A percentile compares a stretch with the other conserved stretches of the same genome.
Conservation (phyloP, 2,113 vertebrate genomes). For the Nyctereutes procyonoides region DNA sequence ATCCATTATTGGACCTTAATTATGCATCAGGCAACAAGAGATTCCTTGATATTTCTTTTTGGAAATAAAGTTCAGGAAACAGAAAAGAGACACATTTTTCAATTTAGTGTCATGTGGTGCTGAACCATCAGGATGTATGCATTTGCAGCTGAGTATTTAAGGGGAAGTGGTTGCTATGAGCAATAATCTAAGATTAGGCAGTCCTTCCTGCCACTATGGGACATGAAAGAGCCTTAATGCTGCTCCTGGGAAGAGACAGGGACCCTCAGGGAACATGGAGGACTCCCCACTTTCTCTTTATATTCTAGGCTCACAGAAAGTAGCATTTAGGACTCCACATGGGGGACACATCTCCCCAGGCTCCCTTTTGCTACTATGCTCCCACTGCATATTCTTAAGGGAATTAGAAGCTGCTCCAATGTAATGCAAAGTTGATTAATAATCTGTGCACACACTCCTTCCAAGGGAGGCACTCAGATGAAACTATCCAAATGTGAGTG, state of each 20-base stretch:
- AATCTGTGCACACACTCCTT: slow-evolving; percentile 17
- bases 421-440: slow-evolving; percentile 48
- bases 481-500: slow-evolving; percentile 26
- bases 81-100: not conserved
- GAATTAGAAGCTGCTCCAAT: not conserved
- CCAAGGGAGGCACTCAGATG: not conserved
- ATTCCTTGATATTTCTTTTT: not conserved
- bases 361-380: not conserved
- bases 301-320: not conserved
- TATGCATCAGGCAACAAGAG: not conserved
- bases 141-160: not conserved
- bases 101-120: not conserved
- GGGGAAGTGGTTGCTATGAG: not conserved
- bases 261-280: not conserved
- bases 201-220: not conserved
- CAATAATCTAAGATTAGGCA: not conserved
- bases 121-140: not conserved
- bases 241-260: not conserved
- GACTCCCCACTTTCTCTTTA: not conserved
- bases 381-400: not conserved
- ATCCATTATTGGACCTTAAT: not conserved
- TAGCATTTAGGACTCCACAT: slow-evolving; percentile 7
- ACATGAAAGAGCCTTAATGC: not conserved
- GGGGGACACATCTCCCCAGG: not conserved
- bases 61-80: slow-evolving; percentile 27